Percentiles rank a stretch among this genome's conserved stretches.
Conservation (phyloP, 2,888 invertebrate genomes). For the Lasioglossum pauxillum region DNA sequence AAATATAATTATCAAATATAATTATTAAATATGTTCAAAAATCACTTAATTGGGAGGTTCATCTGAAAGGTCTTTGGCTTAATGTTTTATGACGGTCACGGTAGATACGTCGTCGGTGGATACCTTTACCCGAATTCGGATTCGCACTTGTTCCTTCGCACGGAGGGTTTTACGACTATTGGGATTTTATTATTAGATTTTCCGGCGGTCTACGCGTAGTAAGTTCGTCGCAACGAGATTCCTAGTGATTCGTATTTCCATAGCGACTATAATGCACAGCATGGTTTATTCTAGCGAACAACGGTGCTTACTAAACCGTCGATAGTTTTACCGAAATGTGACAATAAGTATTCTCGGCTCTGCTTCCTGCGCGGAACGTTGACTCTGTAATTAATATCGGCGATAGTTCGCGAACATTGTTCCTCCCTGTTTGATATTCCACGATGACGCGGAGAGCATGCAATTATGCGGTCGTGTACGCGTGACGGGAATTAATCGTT, state of each 20-base stretch:
- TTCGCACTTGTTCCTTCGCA: too few species aligned
- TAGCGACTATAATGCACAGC: background rate
- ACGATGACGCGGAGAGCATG: conserved; percentile 47
- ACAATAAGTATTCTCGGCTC: conserved; percentile 36
- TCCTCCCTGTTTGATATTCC: conserved; percentile 54
- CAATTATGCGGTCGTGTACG: conserved; percentile 59
- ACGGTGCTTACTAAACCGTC: background rate
- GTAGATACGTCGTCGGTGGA: too few species aligned
- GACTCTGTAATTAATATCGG: conserved; percentile 56
- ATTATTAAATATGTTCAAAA: too few species aligned
- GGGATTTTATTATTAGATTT: too few species aligned
- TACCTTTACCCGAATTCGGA: too few species aligned
- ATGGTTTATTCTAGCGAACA: background rate
- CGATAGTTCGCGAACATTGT: conserved; percentile 40
- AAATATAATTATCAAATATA: too few species aligned
- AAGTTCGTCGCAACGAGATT: background rate
- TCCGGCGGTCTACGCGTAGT: background rate
- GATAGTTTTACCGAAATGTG: conserved; percentile 12
- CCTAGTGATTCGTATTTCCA: background rate
- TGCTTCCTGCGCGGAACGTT: conserved; percentile 25
- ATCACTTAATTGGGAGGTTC: too few species aligned
- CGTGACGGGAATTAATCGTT: conserved; percentile 51
- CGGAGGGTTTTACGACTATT: too few species aligned
- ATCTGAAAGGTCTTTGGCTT: too few species aligned
- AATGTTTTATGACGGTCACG: too few species aligned